These are phyloP conservation scores for Bombus confusus DNA, from an alignment of 1,140 invertebrate genomes.

Conservation along the genomic window DNA sequence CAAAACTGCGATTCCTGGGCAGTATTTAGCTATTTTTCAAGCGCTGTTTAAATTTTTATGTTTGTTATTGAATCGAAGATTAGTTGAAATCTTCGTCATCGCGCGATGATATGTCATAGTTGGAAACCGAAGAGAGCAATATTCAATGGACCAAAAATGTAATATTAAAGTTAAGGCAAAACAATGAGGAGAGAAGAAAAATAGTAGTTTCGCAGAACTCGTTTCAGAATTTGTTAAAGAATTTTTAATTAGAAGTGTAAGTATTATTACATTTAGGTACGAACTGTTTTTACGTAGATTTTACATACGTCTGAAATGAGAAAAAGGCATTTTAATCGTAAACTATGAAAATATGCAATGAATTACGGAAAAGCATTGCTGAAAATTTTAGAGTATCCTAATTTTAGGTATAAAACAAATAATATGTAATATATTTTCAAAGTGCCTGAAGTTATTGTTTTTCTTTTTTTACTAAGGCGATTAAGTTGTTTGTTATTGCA, in stretches of 20 bases:
- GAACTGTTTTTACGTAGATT: slow-evolving; percentile 47
- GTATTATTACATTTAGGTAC: slow-evolving; percentile 57
- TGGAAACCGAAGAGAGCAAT: slow-evolving; percentile 54
- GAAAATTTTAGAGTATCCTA: slow-evolving; percentile 48
- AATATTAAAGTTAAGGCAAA: slow-evolving; percentile 50
- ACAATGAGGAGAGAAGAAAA: slow-evolving; percentile 7
- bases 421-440: slow-evolving; percentile 60
- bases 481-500: slow-evolving; percentile 25
- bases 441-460: slow-evolving; percentile 43
- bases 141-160: slow-evolving; percentile 66
- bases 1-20: slow-evolving; percentile 38
- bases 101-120: slow-evolving; percentile 23
- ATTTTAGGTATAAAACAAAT: slow-evolving; percentile 49
- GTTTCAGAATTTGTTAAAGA: slow-evolving; percentile 23
- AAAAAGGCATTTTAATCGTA: slow-evolving; percentile 49
- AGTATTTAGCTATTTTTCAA: slow-evolving; percentile 42
- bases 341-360: slow-evolving; percentile 44
- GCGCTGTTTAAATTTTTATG: slow-evolving; percentile 38
- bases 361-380: slow-evolving; percentile 34
- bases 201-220: slow-evolving; percentile 9
- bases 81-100: slow-evolving; percentile 9
- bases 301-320: slow-evolving; percentile 22
- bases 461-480: slow-evolving; percentile 24
- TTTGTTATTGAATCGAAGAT: slow-evolving; percentile 39
- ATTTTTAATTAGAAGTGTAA: slow-evolving; percentile 55